phyloP scores from a whole-genome alignment of 2,888 invertebrate genomes.

The Netelia virgata region DNA sequence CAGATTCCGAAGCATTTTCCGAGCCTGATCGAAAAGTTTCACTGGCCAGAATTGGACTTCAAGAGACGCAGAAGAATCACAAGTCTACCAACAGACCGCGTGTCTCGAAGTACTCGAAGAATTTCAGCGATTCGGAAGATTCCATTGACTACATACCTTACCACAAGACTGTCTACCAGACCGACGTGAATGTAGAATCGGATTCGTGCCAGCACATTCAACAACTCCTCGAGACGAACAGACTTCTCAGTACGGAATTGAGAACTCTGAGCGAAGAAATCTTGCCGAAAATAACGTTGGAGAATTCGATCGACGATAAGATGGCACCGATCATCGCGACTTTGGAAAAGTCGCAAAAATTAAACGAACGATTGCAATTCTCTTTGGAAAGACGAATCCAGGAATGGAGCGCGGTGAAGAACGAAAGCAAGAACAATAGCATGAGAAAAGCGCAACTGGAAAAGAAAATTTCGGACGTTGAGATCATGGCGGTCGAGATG shows the following conservation, averaged over 20 bases:
- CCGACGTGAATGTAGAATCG: slow-evolving; percentile 75
- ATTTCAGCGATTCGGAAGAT: slow-evolving; percentile 82
- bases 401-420: slow-evolving; percentile 84
- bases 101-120: slow-evolving; percentile 77
- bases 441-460: slow-evolving; percentile 87
- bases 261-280: slow-evolving; percentile 77
- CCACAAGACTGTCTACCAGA: slow-evolving; percentile 76
- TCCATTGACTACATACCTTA: slow-evolving; percentile 80
- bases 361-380: slow-evolving; percentile 80
- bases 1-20: slow-evolving; percentile 95
- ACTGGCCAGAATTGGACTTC: slow-evolving; percentile 91
- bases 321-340: slow-evolving; percentile 76
- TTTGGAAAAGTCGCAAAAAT: slow-evolving; percentile 77
- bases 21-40: slow-evolving; percentile 94
- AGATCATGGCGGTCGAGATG: slow-evolving; percentile 85
- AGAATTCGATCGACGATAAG: slow-evolving; percentile 75
- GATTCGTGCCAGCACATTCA: slow-evolving; percentile 77
- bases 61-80: slow-evolving; percentile 82
- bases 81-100: slow-evolving; percentile 74
- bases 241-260: slow-evolving; percentile 77
- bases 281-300: slow-evolving; percentile 63
- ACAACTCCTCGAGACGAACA: slow-evolving; percentile 79
- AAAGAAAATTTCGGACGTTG: slow-evolving; percentile 85
- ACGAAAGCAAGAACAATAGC: slow-evolving; percentile 86
- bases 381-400: slow-evolving; percentile 83